Base-by-base conservation (phyloP, 2,888 invertebrate genomes). In the Leucania comma region DNA sequence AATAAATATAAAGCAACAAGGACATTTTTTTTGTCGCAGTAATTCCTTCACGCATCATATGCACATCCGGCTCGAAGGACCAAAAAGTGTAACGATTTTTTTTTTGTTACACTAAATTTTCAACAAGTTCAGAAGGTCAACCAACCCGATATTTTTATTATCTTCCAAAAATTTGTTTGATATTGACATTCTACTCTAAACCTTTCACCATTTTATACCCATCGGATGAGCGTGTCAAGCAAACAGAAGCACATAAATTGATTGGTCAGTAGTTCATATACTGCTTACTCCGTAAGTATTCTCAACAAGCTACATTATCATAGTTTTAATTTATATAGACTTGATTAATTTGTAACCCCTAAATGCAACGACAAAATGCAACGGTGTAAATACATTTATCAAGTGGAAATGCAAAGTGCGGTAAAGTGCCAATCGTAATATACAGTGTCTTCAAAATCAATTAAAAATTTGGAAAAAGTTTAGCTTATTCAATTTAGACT, bases 281-380 rank as follows among this genome's bases (percentile, higher is more conserved):
- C 95, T 94, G 95, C 94, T 94, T 93, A 94, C 95, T 93, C 94
- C 93, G 82, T 91, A 72, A 78, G 87, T 88, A 86, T 81, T 88
- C 64, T 88, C 83, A 92, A 92, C 91, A 91, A 93, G 89, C 94
- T 95, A 95, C 92, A 91, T 87, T 87, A 89, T 92, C 90, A 89
- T 89, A 90, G 85, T 89, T 86, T 87, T 87, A 86, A 86, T 89
- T 89, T 85, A 81, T 87, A 85, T 87, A 87, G 74, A 77, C 53
- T 82, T 81, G 75, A 71, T 81, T 77, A 79, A 78, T 82, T 82
- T 81, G 86, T 85, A 87, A 86, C 83, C 85, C 88, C 74, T 88
- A 84, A 89, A 93, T 94, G 92, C 92, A 92, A 93, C 93, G 90
- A 92, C 91, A 91, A 93, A 91, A 93, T 93, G 92, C 92, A 93